Conservation (phyloP, 2,797 vertebrate genomes). For the Netta rufina region DNA sequence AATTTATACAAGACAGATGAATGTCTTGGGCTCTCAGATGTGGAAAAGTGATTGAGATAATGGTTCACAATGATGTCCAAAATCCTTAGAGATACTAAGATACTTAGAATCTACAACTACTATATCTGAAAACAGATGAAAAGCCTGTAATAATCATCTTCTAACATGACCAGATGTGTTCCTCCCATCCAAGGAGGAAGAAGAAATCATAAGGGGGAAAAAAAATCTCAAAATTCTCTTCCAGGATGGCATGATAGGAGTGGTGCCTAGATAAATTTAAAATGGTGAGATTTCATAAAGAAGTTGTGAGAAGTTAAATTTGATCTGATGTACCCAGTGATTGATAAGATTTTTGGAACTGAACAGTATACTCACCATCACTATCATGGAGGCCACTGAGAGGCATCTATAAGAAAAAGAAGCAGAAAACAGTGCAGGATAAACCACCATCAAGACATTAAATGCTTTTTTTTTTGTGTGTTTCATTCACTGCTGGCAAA, state of each 20-base stretch:
- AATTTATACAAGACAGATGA: not conserved
- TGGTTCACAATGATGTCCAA: not conserved
- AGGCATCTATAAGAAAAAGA: conserved; percentile 6
- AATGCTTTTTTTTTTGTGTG: not conserved
- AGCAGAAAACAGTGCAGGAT: not conserved
- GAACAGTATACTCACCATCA: not conserved
- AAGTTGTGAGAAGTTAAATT: not conserved
- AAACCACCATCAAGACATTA: not conserved
- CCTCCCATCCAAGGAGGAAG: not conserved
- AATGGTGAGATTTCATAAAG: not conserved
- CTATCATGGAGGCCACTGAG: not conserved
- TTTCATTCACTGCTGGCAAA: not conserved
- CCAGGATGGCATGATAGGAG: not conserved
- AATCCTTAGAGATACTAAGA: not conserved
- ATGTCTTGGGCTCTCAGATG: not conserved
- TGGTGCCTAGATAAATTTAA: not conserved
- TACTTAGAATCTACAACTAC: too few relatives aligned
- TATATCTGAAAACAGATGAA: not conserved
- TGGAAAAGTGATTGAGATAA: not conserved
- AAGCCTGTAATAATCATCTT: not conserved
- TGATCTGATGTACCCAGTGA: not conserved
- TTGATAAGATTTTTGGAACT: not conserved
- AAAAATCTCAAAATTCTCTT: not conserved
- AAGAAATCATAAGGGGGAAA: not conserved
- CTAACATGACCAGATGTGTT: not conserved